Evolutionary conservation across 2,113 vertebrate genomes (phyloP).

Genomic region (Eupsittula cactorum): DNA sequence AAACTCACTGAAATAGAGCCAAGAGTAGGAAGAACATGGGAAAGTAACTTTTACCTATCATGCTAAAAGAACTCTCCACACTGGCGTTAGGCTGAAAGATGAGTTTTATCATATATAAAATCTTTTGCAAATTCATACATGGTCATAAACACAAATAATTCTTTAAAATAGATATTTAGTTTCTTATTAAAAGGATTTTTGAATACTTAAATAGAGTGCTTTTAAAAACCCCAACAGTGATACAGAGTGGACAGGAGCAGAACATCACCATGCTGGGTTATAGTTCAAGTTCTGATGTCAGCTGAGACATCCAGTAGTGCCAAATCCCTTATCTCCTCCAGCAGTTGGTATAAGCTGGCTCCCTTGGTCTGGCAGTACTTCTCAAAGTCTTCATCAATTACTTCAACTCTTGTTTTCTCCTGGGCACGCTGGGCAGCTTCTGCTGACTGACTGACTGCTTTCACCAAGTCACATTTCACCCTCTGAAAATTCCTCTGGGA

Average conservation of each 20-base stretch:
- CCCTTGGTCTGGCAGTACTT: slow-evolving; percentile 87
- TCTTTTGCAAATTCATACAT: neutral
- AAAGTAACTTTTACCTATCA: neutral
- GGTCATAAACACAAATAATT: neutral
- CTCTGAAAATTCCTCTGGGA: neutral
- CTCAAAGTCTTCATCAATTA: slow-evolving; percentile 74
- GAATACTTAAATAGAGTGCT: neutral
- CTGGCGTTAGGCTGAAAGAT: neutral
- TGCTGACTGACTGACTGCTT: slow-evolving; percentile 84
- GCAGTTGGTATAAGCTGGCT: slow-evolving; percentile 84
- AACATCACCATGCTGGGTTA: too few species aligned
- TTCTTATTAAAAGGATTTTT: neutral
- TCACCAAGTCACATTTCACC: slow-evolving; percentile 78
- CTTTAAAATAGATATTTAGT: slow-evolving; percentile 32
- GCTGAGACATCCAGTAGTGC: slow-evolving; percentile 80
- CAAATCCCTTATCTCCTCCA: slow-evolving; percentile 91
- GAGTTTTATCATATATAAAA: slow-evolving; percentile 25
- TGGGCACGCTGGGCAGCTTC: slow-evolving; percentile 82
- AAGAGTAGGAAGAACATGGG: rapidly evolving
- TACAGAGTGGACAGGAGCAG: neutral
- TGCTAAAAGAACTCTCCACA: neutral
- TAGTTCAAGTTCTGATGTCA: slow-evolving; percentile 13
- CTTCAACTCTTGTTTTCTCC: slow-evolving; percentile 43
- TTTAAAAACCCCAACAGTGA: neutral
- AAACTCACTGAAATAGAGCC: neutral